A percentile compares a stretch with the other conserved stretches of the same genome.
Evolutionary conservation across 1,140 invertebrate genomes (phyloP).

Genomic region (Acromyrmex heyeri): DNA sequence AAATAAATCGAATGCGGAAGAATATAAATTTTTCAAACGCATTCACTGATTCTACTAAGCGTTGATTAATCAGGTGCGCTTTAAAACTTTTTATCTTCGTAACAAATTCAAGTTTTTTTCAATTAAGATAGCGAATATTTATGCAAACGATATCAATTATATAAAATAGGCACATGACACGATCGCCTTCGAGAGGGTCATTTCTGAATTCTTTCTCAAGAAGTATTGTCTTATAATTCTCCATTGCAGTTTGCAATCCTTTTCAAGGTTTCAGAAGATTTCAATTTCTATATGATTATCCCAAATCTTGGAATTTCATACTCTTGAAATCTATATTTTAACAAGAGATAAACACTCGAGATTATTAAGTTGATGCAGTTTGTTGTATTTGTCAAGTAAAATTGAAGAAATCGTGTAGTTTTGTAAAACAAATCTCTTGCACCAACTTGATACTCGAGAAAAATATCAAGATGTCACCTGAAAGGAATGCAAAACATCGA

Average conservation of each 20-base stretch:
- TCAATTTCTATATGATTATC: neutral
- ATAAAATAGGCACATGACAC: neutral
- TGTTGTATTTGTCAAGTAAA: neutral
- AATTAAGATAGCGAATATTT: slow-evolving; percentile 8
- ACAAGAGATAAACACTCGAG: slow-evolving; percentile 5
- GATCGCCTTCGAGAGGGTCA: slow-evolving; percentile 70
- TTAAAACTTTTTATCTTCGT: neutral
- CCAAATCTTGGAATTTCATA: neutral
- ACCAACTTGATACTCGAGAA: neutral
- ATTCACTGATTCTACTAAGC: neutral
- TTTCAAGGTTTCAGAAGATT: neutral
- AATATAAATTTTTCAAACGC: slow-evolving; percentile 17
- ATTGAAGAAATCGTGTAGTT: neutral
- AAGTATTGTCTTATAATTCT: neutral
- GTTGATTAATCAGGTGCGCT: neutral
- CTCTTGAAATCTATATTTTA: neutral
- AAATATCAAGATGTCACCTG: neutral
- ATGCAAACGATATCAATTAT: slow-evolving; percentile 35
- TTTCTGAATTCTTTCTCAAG: slow-evolving; percentile 31
- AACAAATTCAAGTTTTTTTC: neutral
- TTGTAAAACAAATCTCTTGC: slow-evolving; percentile 13
- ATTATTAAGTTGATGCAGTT: slow-evolving; percentile 13
- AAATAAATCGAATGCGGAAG: neutral
- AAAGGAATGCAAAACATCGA: slow-evolving; percentile 47
- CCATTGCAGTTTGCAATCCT: neutral